These are phyloP conservation scores for Xenopus laevis DNA, from an alignment of 2,113 vertebrate species.

Conservation along the genomic window DNA sequence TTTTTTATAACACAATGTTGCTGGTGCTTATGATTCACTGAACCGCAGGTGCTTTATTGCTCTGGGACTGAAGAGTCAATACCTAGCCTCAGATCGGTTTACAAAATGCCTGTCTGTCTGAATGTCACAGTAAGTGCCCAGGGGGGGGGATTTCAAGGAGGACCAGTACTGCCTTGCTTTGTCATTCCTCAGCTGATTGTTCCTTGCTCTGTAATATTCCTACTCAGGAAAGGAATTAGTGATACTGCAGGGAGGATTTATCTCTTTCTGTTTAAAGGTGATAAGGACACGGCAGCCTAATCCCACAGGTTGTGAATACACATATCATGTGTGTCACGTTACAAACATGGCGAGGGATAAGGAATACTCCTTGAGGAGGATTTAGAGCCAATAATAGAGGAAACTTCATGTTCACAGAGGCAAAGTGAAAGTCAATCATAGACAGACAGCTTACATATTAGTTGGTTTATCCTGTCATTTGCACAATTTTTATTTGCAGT, in stretches of 20 bases:
- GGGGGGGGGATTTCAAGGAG: background rate
- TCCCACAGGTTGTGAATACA: slow-evolving; percentile 71
- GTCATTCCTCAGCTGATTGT: background rate
- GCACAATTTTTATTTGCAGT: too few relatives aligned
- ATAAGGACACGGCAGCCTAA: slow-evolving; percentile 76
- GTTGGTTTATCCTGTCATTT: too few relatives aligned
- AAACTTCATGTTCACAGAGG: background rate
- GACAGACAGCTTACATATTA: too few relatives aligned
- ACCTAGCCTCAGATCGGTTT: background rate
- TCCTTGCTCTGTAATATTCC: slow-evolving; percentile 1
- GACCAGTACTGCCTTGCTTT: background rate
- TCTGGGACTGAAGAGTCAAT: background rate
- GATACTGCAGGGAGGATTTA: slow-evolving; percentile 59
- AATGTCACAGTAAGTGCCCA: background rate
- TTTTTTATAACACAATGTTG: too few relatives aligned
- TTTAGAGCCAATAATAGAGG: background rate
- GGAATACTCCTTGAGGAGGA: background rate
- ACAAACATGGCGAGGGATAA: background rate
- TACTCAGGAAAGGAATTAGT: slow-evolving; percentile 1
- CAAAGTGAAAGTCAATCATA: background rate
- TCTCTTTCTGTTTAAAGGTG: slow-evolving; percentile 72
- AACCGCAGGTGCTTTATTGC: background rate
- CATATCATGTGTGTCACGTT: slow-evolving; percentile 70
- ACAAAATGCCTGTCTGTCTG: background rate
- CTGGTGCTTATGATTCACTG: background rate